phyloP scores from a whole-genome alignment of 2,888 invertebrate species.

The Dynastes maya region DNA sequence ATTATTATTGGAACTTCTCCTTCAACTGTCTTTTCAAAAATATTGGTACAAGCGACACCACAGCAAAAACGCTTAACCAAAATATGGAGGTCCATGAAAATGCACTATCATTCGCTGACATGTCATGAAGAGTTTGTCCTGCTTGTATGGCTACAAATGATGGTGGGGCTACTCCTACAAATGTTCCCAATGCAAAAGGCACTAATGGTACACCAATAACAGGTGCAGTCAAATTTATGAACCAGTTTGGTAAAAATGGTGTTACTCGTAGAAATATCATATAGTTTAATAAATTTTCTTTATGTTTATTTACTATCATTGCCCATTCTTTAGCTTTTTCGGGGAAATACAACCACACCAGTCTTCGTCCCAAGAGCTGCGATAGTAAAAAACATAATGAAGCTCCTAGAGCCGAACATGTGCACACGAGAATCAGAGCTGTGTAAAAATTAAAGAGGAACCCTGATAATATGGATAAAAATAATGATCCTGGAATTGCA shows the following conservation, averaged over 20 bases:
- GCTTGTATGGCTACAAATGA: conserved; percentile 98
- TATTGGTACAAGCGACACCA: conserved; percentile 90
- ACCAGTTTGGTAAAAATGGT: conserved; percentile 99
- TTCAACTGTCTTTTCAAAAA: conserved; percentile 86
- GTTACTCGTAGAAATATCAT: conserved; percentile 97
- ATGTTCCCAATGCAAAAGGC: conserved; percentile 96
- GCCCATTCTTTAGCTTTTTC: conserved; percentile 91
- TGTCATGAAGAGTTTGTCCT: conserved; percentile 94
- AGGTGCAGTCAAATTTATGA: conserved; percentile 96
- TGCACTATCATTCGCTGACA: conserved; percentile 90
- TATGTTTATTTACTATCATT: conserved; percentile 86
- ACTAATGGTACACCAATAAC: conserved; percentile 95
- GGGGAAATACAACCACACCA: conserved; percentile 92
- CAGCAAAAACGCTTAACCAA: conserved; percentile 84
- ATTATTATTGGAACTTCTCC: conserved; percentile 81
- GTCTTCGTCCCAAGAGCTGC: conserved; percentile 87
- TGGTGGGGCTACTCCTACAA: conserved; percentile 96
- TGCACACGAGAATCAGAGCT: conserved; percentile 90
- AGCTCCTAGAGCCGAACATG: conserved; percentile 96
- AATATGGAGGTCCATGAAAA: conserved; percentile 91
- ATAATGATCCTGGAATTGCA: conserved; percentile 99
- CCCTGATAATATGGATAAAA: conserved; percentile 96
- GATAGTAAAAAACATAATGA: conserved; percentile 96
- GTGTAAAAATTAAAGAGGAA: conserved; percentile 95
- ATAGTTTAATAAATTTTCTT: conserved; percentile 93